phyloP scores from a whole-genome alignment of 64 coral and sea anemone genomes.

The Pachyseris speciosa region DNA sequence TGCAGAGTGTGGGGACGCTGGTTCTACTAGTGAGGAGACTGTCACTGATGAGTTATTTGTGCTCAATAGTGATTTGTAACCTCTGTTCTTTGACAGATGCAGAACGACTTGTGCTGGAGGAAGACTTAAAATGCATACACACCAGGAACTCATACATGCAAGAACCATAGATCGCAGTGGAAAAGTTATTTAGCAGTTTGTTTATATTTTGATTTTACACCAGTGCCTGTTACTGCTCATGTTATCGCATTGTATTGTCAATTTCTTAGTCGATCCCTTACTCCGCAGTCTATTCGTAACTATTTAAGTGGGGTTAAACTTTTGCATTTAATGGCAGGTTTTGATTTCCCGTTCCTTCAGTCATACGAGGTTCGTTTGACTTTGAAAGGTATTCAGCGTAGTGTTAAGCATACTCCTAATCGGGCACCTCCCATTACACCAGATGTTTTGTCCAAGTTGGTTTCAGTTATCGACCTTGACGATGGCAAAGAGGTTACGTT shows the following conservation, averaged over 20 bases:
- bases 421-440: slow-evolving; percentile 12
- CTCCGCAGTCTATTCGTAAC: slow-evolving; percentile 38
- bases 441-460: background rate
- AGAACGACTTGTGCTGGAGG: background rate
- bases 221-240: too few species aligned
- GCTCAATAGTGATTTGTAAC: slow-evolving; percentile 33
- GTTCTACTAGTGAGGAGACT: background rate
- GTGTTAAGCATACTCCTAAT: background rate
- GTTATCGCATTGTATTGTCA: too few species aligned
- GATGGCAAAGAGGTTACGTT: background rate
- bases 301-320: slow-evolving; percentile 46
- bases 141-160: background rate
- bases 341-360: background rate
- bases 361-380: slow-evolving; percentile 12
- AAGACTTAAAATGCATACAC: slow-evolving; percentile 15
- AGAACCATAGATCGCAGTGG: slow-evolving; percentile 30
- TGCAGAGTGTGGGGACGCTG: background rate
- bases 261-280: slow-evolving; percentile 1
- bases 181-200: background rate
- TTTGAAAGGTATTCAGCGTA: slow-evolving; percentile 1
- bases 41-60: slow-evolving; percentile 12
- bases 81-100: slow-evolving; percentile 5
- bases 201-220: too few species aligned
- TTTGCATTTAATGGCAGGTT: slow-evolving; percentile 10
- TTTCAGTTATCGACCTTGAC: background rate